Evolutionary conservation across 1,140 invertebrate species (phyloP).

Genomic region (Drosophila funebris): DNA sequence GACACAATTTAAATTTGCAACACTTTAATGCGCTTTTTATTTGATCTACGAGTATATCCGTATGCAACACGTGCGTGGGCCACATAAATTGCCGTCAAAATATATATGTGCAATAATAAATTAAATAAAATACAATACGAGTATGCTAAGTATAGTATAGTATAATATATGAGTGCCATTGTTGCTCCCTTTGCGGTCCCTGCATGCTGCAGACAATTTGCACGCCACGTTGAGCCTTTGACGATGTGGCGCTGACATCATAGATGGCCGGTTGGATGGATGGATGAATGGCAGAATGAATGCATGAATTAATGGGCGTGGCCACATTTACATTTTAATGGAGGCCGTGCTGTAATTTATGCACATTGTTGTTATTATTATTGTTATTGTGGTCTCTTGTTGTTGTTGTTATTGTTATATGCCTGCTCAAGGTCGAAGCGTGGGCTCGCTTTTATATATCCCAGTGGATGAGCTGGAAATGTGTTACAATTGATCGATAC

Average conservation of each 20-base stretch:
- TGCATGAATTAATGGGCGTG: slow-evolving; percentile 32
- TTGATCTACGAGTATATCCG: background rate
- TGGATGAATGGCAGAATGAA: slow-evolving; percentile 5
- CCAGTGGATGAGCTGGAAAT: background rate
- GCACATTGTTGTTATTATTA: slow-evolving; percentile 42
- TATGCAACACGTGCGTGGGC: slow-evolving; percentile 67
- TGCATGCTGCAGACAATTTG: slow-evolving; percentile 24
- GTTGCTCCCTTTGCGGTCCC: slow-evolving; percentile 31
- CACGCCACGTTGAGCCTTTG: slow-evolving; percentile 31
- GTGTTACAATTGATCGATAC: background rate
- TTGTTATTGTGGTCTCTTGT: slow-evolving; percentile 28
- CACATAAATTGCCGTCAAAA: slow-evolving; percentile 64
- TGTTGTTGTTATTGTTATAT: slow-evolving; percentile 34
- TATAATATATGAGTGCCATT: slow-evolving; percentile 43
- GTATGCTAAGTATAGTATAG: slow-evolving; percentile 43
- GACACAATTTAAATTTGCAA: slow-evolving; percentile 70
- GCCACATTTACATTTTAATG: slow-evolving; percentile 67
- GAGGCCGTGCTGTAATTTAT: slow-evolving; percentile 60
- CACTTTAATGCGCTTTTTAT: slow-evolving; percentile 3
- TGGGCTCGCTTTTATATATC: slow-evolving; percentile 5
- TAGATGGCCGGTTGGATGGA: slow-evolving; percentile 23
- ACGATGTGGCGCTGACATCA: slow-evolving; percentile 40
- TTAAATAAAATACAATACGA: slow-evolving; percentile 62
- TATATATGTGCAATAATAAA: slow-evolving; percentile 70
- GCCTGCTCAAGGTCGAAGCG: slow-evolving; percentile 50